Percentiles rank a stretch among this genome's conserved stretches.
phyloP scores from a whole-genome alignment of 2,888 invertebrate species.

The Arge pagana region DNA sequence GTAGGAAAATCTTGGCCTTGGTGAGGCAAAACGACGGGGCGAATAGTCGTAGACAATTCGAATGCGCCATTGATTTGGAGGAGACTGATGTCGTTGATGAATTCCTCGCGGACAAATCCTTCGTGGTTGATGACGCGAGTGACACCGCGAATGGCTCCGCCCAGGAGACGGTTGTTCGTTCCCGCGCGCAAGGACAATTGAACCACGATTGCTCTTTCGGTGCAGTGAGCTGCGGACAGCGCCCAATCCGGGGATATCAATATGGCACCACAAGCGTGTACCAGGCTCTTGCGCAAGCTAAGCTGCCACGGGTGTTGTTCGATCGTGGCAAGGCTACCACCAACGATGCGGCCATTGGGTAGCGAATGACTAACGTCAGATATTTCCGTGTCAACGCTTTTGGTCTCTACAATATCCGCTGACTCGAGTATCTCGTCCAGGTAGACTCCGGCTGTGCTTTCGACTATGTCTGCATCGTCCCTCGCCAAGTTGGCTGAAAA shows the following conservation, averaged over 20 bases:
- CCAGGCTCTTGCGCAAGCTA: background rate
- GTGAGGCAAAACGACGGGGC: background rate
- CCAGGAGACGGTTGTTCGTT: slow-evolving; percentile 1
- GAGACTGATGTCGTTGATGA: slow-evolving; percentile 28
- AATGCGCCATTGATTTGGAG: slow-evolving; percentile 21
- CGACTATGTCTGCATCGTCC: too few species aligned
- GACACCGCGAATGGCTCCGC: slow-evolving; percentile 26
- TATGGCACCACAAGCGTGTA: background rate
- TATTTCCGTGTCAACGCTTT: too few species aligned
- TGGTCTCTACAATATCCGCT: too few species aligned
- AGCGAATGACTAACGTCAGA: too few species aligned
- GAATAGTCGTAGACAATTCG: background rate
- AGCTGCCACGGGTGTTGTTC: slow-evolving; percentile 1
- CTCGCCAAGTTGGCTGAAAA: too few species aligned
- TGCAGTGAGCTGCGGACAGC: slow-evolving; percentile 8
- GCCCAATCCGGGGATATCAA: slow-evolving; percentile 1
- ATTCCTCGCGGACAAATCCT: slow-evolving; percentile 5
- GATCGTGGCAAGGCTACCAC: background rate
- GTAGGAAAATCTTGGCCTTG: slow-evolving; percentile 2
- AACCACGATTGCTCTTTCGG: background rate
- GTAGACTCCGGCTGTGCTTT: too few species aligned
- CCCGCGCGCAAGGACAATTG: background rate
- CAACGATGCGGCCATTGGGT: slow-evolving; percentile 11
- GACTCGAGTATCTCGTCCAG: too few species aligned
- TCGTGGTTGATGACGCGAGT: slow-evolving; percentile 22